phyloP scores from a whole-genome alignment of 2,113 vertebrate species.

The Orthonyx spaldingii region DNA sequence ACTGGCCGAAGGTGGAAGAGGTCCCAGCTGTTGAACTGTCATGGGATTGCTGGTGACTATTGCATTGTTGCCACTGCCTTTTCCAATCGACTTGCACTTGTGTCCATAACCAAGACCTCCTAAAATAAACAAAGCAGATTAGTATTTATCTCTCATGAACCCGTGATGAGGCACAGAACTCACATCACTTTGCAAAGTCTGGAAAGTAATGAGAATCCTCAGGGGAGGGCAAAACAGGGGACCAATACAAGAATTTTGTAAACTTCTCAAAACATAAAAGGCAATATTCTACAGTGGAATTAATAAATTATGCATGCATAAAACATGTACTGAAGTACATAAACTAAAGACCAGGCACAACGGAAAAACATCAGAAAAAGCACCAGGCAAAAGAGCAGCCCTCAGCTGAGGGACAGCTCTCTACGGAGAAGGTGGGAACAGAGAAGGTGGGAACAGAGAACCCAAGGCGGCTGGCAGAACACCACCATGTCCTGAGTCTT shows the following conservation, averaged over 20 bases:
- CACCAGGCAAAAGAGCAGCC: neutral
- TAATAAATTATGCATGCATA: neutral
- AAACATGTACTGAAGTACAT: neutral
- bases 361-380: neutral
- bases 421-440: neutral
- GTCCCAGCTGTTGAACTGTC: slow-evolving; percentile 75
- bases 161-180: neutral
- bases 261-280: neutral
- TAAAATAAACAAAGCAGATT: slow-evolving; percentile 72
- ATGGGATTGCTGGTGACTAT: slow-evolving; percentile 78
- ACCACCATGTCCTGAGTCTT: fast-evolving
- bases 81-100: slow-evolving; percentile 75
- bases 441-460: neutral
- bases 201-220: neutral
- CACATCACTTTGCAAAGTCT: neutral
- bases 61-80: slow-evolving; percentile 74
- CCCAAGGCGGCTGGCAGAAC: neutral
- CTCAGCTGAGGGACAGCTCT: neutral
- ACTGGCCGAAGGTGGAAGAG: slow-evolving; percentile 65
- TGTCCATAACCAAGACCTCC: slow-evolving; percentile 71
- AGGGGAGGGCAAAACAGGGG: neutral
- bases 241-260: neutral
- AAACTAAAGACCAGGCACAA: neutral
- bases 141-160: slow-evolving; percentile 10
- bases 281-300: neutral